phyloP scores from a whole-genome alignment of 2,797 vertebrate species.

The Falco biarmicus region DNA sequence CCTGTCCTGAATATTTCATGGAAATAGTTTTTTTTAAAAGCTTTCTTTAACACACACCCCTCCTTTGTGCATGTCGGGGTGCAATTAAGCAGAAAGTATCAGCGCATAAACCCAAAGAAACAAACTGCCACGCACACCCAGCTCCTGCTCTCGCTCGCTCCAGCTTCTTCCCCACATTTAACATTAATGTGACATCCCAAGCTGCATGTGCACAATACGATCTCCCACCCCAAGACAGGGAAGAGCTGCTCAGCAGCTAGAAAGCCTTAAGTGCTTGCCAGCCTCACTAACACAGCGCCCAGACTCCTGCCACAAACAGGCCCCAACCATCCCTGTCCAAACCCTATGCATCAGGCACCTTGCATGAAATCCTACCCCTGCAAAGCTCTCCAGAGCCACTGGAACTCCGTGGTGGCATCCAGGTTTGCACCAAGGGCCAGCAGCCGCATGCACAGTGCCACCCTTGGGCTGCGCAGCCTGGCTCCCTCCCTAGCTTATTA shows the following conservation, averaged over 20 bases:
- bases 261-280: not conserved
- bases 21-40: slow-evolving; percentile 42
- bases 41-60: not conserved
- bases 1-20: slow-evolving; percentile 63
- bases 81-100: slow-evolving; percentile 65
- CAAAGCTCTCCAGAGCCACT: not conserved
- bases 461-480: not conserved
- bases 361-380: not conserved
- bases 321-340: not conserved
- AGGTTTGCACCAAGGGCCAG: not conserved
- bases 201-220: not conserved
- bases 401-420: not conserved
- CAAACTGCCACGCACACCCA: not conserved
- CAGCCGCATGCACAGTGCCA: not conserved
- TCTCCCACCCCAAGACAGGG: not conserved
- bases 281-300: not conserved
- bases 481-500: not conserved
- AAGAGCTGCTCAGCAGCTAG: not conserved
- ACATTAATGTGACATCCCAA: slow-evolving; percentile 43
- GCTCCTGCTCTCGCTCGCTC: not conserved
- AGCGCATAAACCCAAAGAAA: slow-evolving; percentile 14
- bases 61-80: slow-evolving; percentile 25
- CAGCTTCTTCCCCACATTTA: not conserved
- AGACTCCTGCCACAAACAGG: not conserved
- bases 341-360: not conserved